phyloP scores from a whole-genome alignment of 1,140 invertebrate genomes.

The Drosophila nebulosa region DNA sequence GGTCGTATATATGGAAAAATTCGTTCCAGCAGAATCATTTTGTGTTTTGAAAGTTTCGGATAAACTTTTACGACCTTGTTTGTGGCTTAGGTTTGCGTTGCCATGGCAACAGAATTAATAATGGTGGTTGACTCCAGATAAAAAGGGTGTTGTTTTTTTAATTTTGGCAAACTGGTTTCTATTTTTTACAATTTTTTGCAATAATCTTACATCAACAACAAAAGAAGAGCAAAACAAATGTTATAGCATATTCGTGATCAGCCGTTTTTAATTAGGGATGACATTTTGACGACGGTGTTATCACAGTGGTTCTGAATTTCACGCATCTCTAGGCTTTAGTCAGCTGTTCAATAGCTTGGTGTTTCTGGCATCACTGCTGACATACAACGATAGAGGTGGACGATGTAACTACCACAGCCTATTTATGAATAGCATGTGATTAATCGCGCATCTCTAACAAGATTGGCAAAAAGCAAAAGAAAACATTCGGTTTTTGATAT shows the following conservation, averaged over 20 bases:
- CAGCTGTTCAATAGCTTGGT: neutral
- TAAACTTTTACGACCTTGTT: neutral
- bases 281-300: no score
- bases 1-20: conserved; percentile 85
- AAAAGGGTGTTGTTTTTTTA: neutral
- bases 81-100: neutral
- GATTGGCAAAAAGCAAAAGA: neutral
- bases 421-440: neutral
- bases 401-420: no score
- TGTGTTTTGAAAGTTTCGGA: neutral
- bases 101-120: neutral
- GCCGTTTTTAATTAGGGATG: neutral
- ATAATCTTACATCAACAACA: neutral
- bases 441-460: neutral
- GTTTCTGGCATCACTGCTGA: neutral
- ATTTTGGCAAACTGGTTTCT: neutral
- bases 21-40: conserved; percentile 66
- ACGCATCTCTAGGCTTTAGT: no score
- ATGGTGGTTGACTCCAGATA: neutral
- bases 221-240: neutral
- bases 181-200: neutral
- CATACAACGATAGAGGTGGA: neutral
- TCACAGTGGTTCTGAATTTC: no score
- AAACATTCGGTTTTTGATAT: neutral
- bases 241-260: neutral